These are phyloP conservation scores for Ifrita kowaldi DNA, from an alignment of 2,113 vertebrate genomes.

Conservation along the genomic window DNA sequence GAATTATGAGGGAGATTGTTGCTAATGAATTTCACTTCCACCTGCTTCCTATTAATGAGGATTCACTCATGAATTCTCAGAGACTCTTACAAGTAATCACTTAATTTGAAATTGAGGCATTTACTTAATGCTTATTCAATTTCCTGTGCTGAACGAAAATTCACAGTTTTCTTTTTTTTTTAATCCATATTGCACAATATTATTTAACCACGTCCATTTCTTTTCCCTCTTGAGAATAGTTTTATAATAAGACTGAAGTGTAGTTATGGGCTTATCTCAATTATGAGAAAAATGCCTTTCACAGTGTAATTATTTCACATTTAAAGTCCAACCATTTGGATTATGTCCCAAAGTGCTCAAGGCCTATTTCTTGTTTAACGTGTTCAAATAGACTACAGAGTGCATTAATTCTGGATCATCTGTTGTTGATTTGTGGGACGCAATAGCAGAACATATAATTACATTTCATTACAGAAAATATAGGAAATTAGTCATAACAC, in stretches of 20 bases:
- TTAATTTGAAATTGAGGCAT: not conserved
- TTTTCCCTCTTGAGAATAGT: not conserved
- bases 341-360: not conserved
- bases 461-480: not conserved
- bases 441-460: not conserved
- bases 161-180: not conserved
- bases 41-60: not conserved
- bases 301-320: not conserved
- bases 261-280: not conserved
- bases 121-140: not conserved
- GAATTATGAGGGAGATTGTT: not conserved
- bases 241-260: not conserved
- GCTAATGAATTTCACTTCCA: not conserved
- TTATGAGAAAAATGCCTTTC: slow-evolving; percentile 23
- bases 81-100: not conserved
- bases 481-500: not conserved
- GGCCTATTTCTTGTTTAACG: not conserved
- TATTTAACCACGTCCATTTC: not conserved
- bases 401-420: not conserved
- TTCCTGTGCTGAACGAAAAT: not conserved
- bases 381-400: not conserved
- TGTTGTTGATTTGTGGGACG: not conserved
- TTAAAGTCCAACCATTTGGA: not conserved
- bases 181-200: not conserved
- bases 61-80: not conserved